Conservation (phyloP, 2,113 vertebrate genomes). For the Fulica atra region DNA sequence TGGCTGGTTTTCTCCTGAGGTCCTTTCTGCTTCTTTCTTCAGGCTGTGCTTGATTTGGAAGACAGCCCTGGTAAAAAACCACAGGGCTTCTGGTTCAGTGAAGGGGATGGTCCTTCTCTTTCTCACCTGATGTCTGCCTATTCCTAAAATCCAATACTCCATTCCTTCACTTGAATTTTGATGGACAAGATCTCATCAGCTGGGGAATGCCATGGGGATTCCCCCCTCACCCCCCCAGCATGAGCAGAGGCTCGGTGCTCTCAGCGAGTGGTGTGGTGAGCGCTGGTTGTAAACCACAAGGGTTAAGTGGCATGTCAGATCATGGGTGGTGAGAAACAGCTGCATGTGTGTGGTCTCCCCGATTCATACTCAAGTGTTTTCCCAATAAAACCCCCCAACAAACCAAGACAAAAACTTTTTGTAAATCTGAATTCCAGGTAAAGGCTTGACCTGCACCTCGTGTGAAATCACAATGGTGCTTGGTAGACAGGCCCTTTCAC, state of each 20-base stretch:
- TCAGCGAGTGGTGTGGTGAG: not conserved
- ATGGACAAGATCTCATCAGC: not conserved
- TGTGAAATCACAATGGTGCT: conserved; percentile 15
- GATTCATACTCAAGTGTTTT: not conserved
- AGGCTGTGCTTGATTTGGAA: not conserved
- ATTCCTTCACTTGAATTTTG: not conserved
- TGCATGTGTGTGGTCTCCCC: conserved; percentile 33
- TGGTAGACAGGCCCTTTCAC: conserved; percentile 20
- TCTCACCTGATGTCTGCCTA: not conserved
- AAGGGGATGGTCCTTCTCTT: not conserved
- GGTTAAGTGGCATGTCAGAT: conserved; percentile 26
- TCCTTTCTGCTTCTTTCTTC: not conserved
- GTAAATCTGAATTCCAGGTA: conserved; percentile 47
- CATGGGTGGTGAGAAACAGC: not conserved
- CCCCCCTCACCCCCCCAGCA: not conserved
- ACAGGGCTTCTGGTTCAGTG: not conserved
- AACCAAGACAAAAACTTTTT: not conserved
- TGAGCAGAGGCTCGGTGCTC: not conserved
- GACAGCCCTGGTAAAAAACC: not conserved
- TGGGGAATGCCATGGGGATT: conserved; percentile 41
- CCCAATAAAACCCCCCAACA: not conserved
- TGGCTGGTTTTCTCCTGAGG: not conserved
- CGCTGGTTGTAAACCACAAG: not conserved
- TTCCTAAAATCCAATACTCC: not conserved
- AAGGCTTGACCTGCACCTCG: not conserved